Base-by-base conservation (phyloP, 2,113 vertebrate species). In the Paramormyrops kingsleyae region DNA sequence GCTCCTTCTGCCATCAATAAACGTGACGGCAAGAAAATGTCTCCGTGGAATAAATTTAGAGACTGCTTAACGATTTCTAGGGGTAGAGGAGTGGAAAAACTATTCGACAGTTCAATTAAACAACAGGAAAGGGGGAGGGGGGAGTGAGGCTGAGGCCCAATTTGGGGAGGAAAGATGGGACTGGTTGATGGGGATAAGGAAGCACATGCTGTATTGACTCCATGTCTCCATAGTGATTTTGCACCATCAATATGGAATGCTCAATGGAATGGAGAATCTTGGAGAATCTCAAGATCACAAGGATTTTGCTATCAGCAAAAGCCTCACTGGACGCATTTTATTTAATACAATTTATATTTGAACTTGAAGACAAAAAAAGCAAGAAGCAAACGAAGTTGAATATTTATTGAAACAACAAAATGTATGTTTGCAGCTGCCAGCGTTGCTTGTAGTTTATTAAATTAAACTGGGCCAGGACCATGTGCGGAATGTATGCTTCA, bases 31-130 rank as follows among this genome's bases (percentile, higher is more conserved):
- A 44, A 46, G 1, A 31, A 59, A 84, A 84, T 49, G 80, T n/a
- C 89, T 4, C 10, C 5, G 15, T 6, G 53, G 80, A 27, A 53
- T 21, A 42, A 47, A 12, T 62, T 21, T 66, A 86, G 50, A 12
- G 89, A 27, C 83, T 66, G n/a, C 50, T n/a, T 62, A 89, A 89
- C 19, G 89, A 66, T 21, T 85, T 62, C 5, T 15, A 42, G n/a
- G 59, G 59, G n/a, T 46, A 59, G 15, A 13, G 13, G 13, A 70
- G 44, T 31, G 42, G 52, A 42, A 5, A 31, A 21, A 19, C 39
- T 86, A 66, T 83, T 66, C 24, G 27, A n/a, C 52, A 86, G 42
- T 44, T n/a, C 52, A 21, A 62, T 89, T 44, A 83, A 53, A 83
- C 88, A 42, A 35, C 10, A 66, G 35, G 39, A 74, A 42, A 15